Conservation (phyloP, 64 coral and sea anemone genomes). For the Montipora efflorescens region DNA sequence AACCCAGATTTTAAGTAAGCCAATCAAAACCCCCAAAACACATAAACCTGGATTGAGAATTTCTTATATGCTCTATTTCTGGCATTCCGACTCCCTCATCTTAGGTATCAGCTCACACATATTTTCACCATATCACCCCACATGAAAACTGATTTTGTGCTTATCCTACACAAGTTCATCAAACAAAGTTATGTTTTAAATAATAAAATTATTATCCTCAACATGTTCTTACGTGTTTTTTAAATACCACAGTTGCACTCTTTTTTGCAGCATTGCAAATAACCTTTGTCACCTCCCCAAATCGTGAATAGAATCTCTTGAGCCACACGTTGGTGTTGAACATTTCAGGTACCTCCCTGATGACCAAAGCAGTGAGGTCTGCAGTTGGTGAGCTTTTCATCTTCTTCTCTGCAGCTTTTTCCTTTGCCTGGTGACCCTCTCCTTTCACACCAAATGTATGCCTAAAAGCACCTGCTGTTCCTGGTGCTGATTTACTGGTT, state of each 20-base stretch:
- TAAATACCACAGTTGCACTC: slow-evolving; percentile 86
- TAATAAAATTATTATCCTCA: too few relatives aligned
- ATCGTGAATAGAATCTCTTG: slow-evolving; percentile 84
- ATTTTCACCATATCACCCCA: too few relatives aligned
- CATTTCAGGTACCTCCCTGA: slow-evolving; percentile 73
- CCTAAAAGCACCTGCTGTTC: not conserved
- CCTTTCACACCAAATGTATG: not conserved
- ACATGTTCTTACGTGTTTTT: slow-evolving; percentile 71
- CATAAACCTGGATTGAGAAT: too few relatives aligned
- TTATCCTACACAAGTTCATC: too few relatives aligned
- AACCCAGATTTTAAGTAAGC: too few relatives aligned
- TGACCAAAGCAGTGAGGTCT: slow-evolving; percentile 49
- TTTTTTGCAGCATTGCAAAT: slow-evolving; percentile 64
- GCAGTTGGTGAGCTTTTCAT: not conserved
- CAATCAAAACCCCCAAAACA: too few relatives aligned
- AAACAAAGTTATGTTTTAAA: too few relatives aligned
- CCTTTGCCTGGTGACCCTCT: not conserved
- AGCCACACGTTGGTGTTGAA: slow-evolving; percentile 83
- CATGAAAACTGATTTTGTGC: too few relatives aligned
- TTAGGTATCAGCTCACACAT: too few relatives aligned
- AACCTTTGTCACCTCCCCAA: slow-evolving; percentile 86
- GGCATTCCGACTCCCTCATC: too few relatives aligned
- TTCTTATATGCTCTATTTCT: too few relatives aligned
- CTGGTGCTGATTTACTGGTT: not conserved
- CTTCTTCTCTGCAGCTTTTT: slow-evolving; percentile 16